Conservation (phyloP, 2,888 invertebrate genomes). For the Nineta flava region DNA sequence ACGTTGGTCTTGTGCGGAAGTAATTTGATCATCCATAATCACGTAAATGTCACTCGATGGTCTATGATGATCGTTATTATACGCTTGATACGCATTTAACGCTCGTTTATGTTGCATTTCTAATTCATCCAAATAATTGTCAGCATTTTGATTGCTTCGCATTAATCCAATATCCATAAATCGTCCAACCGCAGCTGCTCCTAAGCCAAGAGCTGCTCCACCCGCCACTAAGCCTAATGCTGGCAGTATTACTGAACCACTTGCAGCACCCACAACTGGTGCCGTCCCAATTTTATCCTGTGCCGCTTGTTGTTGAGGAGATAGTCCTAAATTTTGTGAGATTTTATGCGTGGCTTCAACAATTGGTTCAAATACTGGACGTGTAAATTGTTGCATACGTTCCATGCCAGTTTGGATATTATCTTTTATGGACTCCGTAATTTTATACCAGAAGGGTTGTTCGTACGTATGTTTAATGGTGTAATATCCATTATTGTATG, state of each 20-base stretch:
- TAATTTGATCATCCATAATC: conserved; percentile 17
- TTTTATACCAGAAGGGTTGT: conserved; percentile 52
- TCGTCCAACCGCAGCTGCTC: conserved; percentile 62
- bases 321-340: conserved; percentile 55
- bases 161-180: conserved; percentile 48
- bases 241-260: conserved; percentile 50
- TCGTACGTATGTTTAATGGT: conserved; percentile 42
- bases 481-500: conserved; percentile 39
- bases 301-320: conserved; percentile 22
- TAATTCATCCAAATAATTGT: conserved; percentile 22
- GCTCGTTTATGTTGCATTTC: conserved; percentile 41
- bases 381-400: conserved; percentile 47
- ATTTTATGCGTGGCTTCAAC: conserved; percentile 68
- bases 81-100: conserved; percentile 19
- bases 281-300: conserved; percentile 49
- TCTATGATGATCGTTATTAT: background rate
- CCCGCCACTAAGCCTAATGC: conserved; percentile 64
- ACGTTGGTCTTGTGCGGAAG: background rate
- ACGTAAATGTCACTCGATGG: conserved; percentile 8
- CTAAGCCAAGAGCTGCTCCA: conserved; percentile 68
- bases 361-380: conserved; percentile 54
- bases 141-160: conserved; percentile 24
- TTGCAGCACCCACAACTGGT: conserved; percentile 30
- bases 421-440: conserved; percentile 56
- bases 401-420: conserved; percentile 55